Evolutionary conservation across 2,797 vertebrate genomes (phyloP).

Genomic region (Semaprochilodus insignis): DNA sequence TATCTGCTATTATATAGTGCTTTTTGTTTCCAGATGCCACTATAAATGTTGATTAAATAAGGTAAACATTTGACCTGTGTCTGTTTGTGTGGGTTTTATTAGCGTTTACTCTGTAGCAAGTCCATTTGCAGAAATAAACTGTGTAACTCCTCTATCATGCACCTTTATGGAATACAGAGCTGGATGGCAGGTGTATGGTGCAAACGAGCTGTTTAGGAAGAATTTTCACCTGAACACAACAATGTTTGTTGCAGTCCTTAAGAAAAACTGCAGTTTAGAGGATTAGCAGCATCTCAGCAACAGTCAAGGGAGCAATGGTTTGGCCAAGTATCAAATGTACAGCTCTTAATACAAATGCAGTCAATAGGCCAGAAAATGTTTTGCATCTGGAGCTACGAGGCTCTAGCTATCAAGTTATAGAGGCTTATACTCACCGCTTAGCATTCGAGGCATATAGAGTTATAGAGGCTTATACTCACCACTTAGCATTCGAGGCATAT

Average conservation of each 20-base stretch:
- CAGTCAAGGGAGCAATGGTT: too few species aligned
- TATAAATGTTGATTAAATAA: not conserved
- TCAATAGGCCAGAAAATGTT: too few species aligned
- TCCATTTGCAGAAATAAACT: not conserved
- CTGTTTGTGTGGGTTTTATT: not conserved
- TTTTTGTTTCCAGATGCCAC: not conserved
- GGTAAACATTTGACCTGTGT: not conserved
- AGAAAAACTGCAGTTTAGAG: too few species aligned
- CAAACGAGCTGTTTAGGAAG: not conserved
- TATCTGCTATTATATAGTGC: not conserved
- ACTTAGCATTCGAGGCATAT: too few species aligned
- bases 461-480: too few species aligned
- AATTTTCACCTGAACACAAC: not conserved
- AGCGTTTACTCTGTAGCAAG: not conserved
- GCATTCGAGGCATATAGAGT: too few species aligned
- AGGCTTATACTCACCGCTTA: too few species aligned
- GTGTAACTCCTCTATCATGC: not conserved
- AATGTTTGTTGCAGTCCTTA: not conserved
- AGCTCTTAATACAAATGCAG: not conserved
- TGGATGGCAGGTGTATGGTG: not conserved
- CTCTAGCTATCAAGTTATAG: too few species aligned
- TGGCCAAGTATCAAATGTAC: not conserved
- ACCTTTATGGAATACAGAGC: not conserved
- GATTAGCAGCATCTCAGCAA: too few species aligned
- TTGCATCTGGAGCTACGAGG: too few species aligned